A percentile compares a stretch with the other conserved stretches of the same genome.
phyloP scores from a whole-genome alignment of 2,113 vertebrate genomes.

The Galeopterus variegatus region DNA sequence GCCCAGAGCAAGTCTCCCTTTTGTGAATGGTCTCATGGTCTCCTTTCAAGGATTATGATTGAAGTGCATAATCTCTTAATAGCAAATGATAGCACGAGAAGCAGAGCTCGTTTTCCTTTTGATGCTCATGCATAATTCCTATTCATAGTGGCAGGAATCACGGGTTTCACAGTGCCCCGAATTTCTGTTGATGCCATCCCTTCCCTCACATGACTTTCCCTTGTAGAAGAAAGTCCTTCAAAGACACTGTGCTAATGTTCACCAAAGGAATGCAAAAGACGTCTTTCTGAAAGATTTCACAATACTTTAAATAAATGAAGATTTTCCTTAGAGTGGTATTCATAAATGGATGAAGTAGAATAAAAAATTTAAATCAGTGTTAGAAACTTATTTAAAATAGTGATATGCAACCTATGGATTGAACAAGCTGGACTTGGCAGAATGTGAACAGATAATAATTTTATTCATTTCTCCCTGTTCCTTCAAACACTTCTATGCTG shows the following conservation, averaged over 20 bases:
- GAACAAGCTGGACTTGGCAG: not conserved
- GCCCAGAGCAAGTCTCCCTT: not conserved
- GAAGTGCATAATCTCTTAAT: slow-evolving; percentile 50
- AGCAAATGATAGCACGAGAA: not conserved
- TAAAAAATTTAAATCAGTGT: not conserved
- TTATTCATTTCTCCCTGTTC: not conserved
- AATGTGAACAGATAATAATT: not conserved
- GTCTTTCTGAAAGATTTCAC: not conserved
- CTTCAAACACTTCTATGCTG: not conserved
- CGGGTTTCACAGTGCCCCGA: not conserved
- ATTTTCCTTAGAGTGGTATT: slow-evolving; percentile 20
- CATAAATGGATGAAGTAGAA: not conserved
- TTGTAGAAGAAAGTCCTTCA: not conserved
- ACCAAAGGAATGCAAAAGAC: not conserved
- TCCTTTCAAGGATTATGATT: slow-evolving; percentile 7
- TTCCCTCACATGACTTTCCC: not conserved
- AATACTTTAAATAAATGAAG: not conserved
- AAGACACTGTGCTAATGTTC: not conserved
- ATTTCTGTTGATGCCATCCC: not conserved
- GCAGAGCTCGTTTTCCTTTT: not conserved
- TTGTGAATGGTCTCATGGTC: not conserved
- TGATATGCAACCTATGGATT: not conserved
- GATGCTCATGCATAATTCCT: not conserved
- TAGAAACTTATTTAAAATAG: not conserved
- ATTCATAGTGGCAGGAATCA: not conserved